Conservation (phyloP, 2,797 vertebrate species). For the Gobio occitaniae region DNA sequence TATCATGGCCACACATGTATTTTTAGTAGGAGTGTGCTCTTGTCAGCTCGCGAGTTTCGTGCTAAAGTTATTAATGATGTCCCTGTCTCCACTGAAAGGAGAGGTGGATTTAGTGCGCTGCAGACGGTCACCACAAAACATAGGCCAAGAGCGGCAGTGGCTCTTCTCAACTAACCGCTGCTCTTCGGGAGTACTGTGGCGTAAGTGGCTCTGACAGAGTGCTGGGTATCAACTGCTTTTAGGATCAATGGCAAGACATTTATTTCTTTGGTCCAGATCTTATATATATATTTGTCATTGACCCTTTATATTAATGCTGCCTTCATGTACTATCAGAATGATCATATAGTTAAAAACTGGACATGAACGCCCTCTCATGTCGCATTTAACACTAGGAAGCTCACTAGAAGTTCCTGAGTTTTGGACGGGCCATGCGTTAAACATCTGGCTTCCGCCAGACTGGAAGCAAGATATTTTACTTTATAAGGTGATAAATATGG, state of each 20-base stretch:
- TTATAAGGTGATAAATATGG: no score
- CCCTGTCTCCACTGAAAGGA: conserved; percentile 66
- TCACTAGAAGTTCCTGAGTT: neutral
- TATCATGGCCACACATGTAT: conserved; percentile 67
- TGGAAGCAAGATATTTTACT: no score
- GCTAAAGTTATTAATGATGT: conserved; percentile 75
- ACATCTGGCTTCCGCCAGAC: neutral
- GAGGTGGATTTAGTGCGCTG: conserved; percentile 68
- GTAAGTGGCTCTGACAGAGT: conserved; percentile 1
- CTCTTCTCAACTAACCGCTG: conserved; percentile 5
- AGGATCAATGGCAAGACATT: neutral
- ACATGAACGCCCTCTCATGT: neutral
- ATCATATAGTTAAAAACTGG: neutral
- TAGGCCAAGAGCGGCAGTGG: conserved; percentile 32
- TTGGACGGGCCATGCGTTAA: no score
- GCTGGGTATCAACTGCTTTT: neutral
- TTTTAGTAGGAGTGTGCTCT: conserved; percentile 69
- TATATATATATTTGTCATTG: neutral
- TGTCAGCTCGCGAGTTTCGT: conserved; percentile 64
- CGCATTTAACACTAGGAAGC: neutral
- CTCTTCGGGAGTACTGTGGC: neutral
- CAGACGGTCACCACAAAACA: conserved; percentile 44
- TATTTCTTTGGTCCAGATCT: neutral
- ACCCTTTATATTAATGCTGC: no score
- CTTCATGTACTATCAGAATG: no score